These are phyloP conservation scores for Diarsia brunnea DNA, from an alignment of 2,888 invertebrate species.

Conservation along the genomic window DNA sequence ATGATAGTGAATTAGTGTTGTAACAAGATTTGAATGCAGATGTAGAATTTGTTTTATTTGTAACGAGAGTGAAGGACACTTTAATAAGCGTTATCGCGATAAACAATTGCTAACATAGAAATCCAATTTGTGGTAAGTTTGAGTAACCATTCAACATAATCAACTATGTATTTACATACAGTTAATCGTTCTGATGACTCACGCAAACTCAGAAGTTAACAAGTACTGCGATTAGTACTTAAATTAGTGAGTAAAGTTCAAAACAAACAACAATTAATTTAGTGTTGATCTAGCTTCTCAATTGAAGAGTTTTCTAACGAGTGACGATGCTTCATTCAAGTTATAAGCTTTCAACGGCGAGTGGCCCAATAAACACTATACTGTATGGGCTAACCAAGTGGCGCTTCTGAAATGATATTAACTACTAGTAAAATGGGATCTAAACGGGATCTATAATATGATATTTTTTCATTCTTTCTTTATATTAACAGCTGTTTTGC, in stretches of 20 bases:
- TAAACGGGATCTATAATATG: too few species aligned
- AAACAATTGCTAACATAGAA: background rate
- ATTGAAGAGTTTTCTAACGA: slow-evolving; percentile 57
- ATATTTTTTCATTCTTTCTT: too few species aligned
- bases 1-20: background rate
- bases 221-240: slow-evolving; percentile 33
- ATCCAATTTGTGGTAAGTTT: background rate
- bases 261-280: slow-evolving; percentile 45
- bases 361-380: slow-evolving; percentile 60
- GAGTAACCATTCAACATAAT: background rate
- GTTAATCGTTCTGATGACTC: slow-evolving; percentile 1
- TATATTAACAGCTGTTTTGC: background rate
- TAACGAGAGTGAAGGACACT: background rate
- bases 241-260: slow-evolving; percentile 44
- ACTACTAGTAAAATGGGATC: background rate
- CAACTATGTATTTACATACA: background rate
- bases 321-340: slow-evolving; percentile 60
- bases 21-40: background rate
- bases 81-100: background rate
- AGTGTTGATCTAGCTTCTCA: slow-evolving; percentile 58
- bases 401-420: slow-evolving; percentile 33
- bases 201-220: slow-evolving; percentile 11
- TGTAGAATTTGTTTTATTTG: background rate
- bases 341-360: slow-evolving; percentile 58
- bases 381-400: slow-evolving; percentile 42